A percentile compares a stretch with the other conserved stretches of the same genome.
phyloP scores from a whole-genome alignment of 1,140 invertebrate genomes.

The Forficula auricularia region DNA sequence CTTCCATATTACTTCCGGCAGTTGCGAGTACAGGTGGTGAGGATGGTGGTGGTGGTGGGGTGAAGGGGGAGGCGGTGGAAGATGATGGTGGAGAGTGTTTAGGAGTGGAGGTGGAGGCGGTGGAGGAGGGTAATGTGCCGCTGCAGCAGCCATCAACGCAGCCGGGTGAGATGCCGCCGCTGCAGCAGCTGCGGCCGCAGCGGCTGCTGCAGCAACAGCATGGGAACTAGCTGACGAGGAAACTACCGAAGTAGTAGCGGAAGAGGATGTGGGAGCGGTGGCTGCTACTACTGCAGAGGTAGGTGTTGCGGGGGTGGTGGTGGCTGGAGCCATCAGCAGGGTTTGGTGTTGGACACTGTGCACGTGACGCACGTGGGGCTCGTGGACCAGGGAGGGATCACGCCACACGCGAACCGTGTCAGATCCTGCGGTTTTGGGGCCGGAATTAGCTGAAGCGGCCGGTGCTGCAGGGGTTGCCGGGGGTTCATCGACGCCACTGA shows the following conservation, averaged over 20 bases:
- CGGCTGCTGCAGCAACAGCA: slow-evolving; percentile 25
- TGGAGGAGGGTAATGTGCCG: background rate
- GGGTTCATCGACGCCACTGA: slow-evolving; percentile 35
- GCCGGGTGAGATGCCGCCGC: slow-evolving; percentile 24
- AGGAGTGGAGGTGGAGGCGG: slow-evolving; percentile 11
- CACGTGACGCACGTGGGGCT: slow-evolving; percentile 29
- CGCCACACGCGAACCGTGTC: slow-evolving; percentile 17
- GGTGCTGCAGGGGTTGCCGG: slow-evolving; percentile 22
- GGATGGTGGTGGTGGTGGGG: no score
- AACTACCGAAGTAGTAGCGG: slow-evolving; percentile 25
- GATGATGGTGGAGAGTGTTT: slow-evolving; percentile 17
- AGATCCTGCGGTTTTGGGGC: slow-evolving; percentile 15
- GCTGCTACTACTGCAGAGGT: slow-evolving; percentile 13
- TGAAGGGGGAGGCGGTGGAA: slow-evolving; percentile 13
- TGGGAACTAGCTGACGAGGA: slow-evolving; percentile 19
- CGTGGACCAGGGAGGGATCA: slow-evolving; percentile 19
- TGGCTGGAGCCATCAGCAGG: slow-evolving; percentile 32
- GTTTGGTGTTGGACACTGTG: slow-evolving; percentile 35
- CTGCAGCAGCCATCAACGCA: slow-evolving; percentile 6
- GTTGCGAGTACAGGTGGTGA: slow-evolving; percentile 7
- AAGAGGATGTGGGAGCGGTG: slow-evolving; percentile 15
- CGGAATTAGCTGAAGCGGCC: slow-evolving; percentile 15
- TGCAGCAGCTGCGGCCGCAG: slow-evolving; percentile 27
- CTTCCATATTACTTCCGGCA: background rate
- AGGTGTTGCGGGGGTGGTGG: slow-evolving; percentile 19